Conservation (phyloP, 1,140 invertebrate species). For the Bombus sibiricus region DNA sequence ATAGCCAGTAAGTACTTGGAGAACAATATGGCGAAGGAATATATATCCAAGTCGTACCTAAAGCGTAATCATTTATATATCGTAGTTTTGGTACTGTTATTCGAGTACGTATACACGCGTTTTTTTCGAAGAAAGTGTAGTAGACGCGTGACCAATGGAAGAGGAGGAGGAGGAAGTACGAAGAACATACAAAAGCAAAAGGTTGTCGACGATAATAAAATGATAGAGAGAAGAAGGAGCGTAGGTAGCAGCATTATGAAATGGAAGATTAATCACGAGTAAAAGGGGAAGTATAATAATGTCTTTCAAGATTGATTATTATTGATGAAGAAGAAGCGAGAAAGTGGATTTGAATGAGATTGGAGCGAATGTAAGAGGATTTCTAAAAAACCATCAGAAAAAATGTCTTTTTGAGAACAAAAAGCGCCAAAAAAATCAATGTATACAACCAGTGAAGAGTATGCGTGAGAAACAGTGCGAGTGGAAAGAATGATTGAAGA, state of each 20-base stretch:
- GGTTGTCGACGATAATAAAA: not conserved
- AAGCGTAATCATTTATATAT: slow-evolving; percentile 57
- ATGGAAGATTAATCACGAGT: not conserved
- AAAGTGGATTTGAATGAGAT: slow-evolving; percentile 19
- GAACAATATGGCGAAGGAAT: not conserved
- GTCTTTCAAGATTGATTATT: slow-evolving; percentile 47
- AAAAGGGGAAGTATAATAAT: slow-evolving; percentile 54
- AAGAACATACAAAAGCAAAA: not conserved
- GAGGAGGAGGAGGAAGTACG: not conserved
- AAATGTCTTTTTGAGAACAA: slow-evolving; percentile 69
- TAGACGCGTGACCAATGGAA: not conserved
- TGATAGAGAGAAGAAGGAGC: not conserved
- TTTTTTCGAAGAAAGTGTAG: not conserved
- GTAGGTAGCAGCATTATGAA: too few relatives aligned
- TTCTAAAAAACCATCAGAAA: slow-evolving; percentile 57
- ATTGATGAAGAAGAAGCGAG: slow-evolving; percentile 6
- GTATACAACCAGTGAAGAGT: slow-evolving; percentile 37
- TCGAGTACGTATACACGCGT: not conserved
- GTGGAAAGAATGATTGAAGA: slow-evolving; percentile 12
- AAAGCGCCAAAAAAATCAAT: slow-evolving; percentile 65
- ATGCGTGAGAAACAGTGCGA: slow-evolving; percentile 16
- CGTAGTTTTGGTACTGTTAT: slow-evolving; percentile 56
- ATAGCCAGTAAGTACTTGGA: not conserved
- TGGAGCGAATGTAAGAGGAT: slow-evolving; percentile 37
- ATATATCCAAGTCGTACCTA: slow-evolving; percentile 29